Conservation (phyloP, 2,113 vertebrate genomes). For the Pachyramphus minor region DNA sequence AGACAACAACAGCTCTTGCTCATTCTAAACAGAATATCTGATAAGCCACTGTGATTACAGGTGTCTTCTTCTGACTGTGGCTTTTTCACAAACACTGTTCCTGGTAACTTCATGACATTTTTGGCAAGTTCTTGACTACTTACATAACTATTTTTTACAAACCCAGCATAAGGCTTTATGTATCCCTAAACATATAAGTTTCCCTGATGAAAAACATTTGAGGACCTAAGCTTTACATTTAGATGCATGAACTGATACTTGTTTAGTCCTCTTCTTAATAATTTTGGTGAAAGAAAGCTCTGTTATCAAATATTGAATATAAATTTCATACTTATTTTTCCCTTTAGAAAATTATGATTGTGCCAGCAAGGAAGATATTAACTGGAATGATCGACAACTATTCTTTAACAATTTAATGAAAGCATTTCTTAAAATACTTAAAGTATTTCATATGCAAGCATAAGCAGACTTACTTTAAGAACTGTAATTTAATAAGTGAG, state of each 20-base stretch:
- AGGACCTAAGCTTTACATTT: neutral
- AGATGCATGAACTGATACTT: neutral
- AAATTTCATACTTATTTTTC: neutral
- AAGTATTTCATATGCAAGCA: neutral
- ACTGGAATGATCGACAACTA: neutral
- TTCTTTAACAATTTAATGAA: neutral
- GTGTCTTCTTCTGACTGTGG: neutral
- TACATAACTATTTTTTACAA: neutral
- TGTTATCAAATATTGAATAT: neutral
- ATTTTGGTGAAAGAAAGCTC: neutral
- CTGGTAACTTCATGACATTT: neutral
- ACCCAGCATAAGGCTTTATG: neutral
- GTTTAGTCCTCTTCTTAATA: neutral
- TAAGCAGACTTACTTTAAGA: neutral
- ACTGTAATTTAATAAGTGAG: neutral
- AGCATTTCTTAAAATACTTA: neutral
- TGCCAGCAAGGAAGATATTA: neutral
- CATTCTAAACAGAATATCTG: neutral
- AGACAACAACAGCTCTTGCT: neutral
- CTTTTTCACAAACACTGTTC: neutral
- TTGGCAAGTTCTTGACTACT: neutral
- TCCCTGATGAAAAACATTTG: neutral
- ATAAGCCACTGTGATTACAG: neutral
- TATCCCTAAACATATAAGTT: neutral
- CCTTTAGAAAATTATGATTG: neutral